Conservation (phyloP, 1,140 invertebrate genomes). For the Harlomillsia oculata region DNA sequence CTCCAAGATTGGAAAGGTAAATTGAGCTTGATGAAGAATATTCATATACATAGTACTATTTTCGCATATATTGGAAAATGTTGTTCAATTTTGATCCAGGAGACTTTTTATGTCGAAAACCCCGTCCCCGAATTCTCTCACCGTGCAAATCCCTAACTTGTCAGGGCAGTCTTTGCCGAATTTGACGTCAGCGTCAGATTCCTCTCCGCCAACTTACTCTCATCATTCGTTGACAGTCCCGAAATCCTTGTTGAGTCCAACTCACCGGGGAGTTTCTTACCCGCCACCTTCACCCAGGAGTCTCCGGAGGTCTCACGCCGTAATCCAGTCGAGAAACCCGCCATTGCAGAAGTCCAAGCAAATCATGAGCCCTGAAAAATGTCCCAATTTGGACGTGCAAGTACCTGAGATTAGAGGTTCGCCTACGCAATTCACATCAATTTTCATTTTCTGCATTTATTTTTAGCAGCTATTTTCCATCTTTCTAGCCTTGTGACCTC, state of each 20-base stretch:
- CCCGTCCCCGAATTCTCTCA: constrained; percentile 64
- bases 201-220: constrained; percentile 43
- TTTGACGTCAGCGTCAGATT: constrained; percentile 48
- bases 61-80: constrained; percentile 1
- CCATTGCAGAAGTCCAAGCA: constrained; percentile 44
- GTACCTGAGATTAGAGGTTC: constrained; percentile 40
- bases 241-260: constrained; percentile 30
- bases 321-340: constrained; percentile 61
- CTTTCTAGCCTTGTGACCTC: too few species aligned
- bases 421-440: constrained; percentile 27
- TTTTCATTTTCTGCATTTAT: too few species aligned
- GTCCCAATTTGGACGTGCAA: constrained; percentile 15
- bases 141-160: constrained; percentile 52
- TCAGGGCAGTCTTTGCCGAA: constrained; percentile 65
- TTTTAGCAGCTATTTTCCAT: too few species aligned
- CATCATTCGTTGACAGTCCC: constrained; percentile 40
- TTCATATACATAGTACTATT: not conserved
- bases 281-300: constrained; percentile 64
- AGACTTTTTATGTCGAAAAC: constrained; percentile 40
- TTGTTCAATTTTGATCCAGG: constrained; percentile 39
- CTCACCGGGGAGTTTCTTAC: constrained; percentile 57
- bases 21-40: not conserved
- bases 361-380: constrained; percentile 23
- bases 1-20: constrained; percentile 36
- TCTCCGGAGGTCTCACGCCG: constrained; percentile 54